Base-by-base conservation (phyloP, 1,140 invertebrate genomes). In the Bemisia tabaci region DNA sequence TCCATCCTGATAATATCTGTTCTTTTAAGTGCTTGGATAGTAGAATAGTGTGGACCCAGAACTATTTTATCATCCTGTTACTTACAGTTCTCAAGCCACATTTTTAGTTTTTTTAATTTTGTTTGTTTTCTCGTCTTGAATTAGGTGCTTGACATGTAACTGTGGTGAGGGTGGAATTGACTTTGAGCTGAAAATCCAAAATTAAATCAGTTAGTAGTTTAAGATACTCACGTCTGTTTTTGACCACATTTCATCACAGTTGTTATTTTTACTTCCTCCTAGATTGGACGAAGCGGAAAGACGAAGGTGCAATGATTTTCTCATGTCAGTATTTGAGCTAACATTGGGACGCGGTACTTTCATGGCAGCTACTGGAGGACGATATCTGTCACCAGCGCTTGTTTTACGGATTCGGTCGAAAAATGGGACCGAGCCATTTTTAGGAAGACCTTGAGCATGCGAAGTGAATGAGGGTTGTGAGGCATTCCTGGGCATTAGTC, bases 361-460 rank as follows among this genome's bases (percentile, higher is more conserved):
- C 68, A 91, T 91, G 27, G 89, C 87, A 62, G 85, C 87, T 71
- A 91, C 76, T 65, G 87, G 88, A 58, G 89, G 88, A 73, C 89
- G 88, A 65, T 84, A 90, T 72, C 87, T 82, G 74, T 90, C 88
- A 33, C 87, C 84, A 33, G 85, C 84, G 68, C 87, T 90, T 1
- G 88, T 87, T 75, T 91, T 91, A 12, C 89, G 81, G 27, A 91
- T 87, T 12, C 90, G 79, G 74, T 90, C 89, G 75, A 93, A 94
- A 71, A 91, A 89, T 1, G 91, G 91, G 61, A 93, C 90, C 2
- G 89, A 92, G 23, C 89, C 89, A 74, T 92, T 93, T 76, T 92
- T 92, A 62, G 89, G 89, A 71, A 93, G 79, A 59, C 87, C 85
- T 70, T 86, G 86, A 21, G 87, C 85, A 67, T 89, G 86, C 22